Evolutionary conservation across 2,797 vertebrate species (phyloP), one percentile per base, ranked within the genome.

Genomic region (Tympanoctomys barrerae): DNA sequence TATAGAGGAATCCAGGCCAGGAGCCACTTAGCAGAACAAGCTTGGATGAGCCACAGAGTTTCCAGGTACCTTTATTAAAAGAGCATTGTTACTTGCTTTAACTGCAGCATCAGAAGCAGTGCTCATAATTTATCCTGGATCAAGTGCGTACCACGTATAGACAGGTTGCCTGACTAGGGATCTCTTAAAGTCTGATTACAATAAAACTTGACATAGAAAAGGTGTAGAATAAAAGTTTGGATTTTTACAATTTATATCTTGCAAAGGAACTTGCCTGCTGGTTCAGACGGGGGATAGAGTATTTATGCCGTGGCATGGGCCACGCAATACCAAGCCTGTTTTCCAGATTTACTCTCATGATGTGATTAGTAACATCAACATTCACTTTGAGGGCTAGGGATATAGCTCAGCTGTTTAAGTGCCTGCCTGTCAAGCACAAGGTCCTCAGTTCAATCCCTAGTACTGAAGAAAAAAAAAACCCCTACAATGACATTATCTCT

Each of bases 31-130:
- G 18, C n/a, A 87, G 85, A 82, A n/a, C 26, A 57, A 81, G 39
- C 36, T 87, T 73, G 79, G 46, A 87, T 18, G 62, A 86, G 66
- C 46, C 54, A 19, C n/a, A 79, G 31, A 42, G 49, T 80, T 78
- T 89, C 80, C 31, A 79, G 61, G 33, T 42, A 80, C 9, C 39
- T 85, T 83, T 82, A 39, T 77, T 91, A 77, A 77, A 90, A 78
- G 75, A 92, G 26, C 57, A 57, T 31, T 57, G 19, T 19, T 52
- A 36, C 46, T 83, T 70, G 36, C 46, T 75, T 88, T 88, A 57
- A 49, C 31, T 39, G 8, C 31, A 13, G 42, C 14, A 26, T n/a
- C 11, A 49, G 36, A 7, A 80, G 16, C 8, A 81, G 33, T 36
- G 75, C 26, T 36, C 31, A 62, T 22, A 62, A 26, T 31, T 31